Evolutionary conservation across 2,113 vertebrate genomes (phyloP).

Genomic region (Dipodomys merriami): DNA sequence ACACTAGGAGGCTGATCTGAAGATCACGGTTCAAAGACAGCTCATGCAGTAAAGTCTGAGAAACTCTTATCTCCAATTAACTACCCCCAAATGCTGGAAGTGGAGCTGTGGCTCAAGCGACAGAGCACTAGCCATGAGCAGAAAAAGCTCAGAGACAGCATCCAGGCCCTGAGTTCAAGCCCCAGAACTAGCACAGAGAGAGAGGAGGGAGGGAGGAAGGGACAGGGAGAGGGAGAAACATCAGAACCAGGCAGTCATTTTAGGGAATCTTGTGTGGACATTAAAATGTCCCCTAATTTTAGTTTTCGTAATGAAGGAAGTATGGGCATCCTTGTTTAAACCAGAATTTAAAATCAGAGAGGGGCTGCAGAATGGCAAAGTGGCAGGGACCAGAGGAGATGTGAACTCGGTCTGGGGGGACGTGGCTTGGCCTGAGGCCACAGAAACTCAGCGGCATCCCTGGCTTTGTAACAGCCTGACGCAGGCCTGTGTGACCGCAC

Average conservation of each 20-base stretch:
- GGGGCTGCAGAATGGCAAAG: neutral
- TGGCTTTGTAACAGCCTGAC: neutral
- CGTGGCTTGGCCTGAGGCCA: neutral
- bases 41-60: no score
- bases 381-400: neutral
- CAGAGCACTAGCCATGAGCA: no score
- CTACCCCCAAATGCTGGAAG: no score
- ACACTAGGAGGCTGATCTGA: no score
- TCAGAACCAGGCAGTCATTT: neutral
- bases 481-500: neutral
- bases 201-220: no score
- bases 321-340: neutral
- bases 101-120: no score
- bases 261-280: slow-evolving; percentile 40
- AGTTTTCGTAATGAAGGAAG: slow-evolving; percentile 1
- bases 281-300: slow-evolving; percentile 55
- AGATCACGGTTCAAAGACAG: no score
- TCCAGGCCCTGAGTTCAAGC: no score
- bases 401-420: neutral
- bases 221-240: neutral
- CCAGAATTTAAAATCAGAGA: neutral
- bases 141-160: no score
- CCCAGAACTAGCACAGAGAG: no score
- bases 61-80: no score
- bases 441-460: neutral